Conservation (phyloP, 2,797 vertebrate species). For the Lithobates pipiens region DNA sequence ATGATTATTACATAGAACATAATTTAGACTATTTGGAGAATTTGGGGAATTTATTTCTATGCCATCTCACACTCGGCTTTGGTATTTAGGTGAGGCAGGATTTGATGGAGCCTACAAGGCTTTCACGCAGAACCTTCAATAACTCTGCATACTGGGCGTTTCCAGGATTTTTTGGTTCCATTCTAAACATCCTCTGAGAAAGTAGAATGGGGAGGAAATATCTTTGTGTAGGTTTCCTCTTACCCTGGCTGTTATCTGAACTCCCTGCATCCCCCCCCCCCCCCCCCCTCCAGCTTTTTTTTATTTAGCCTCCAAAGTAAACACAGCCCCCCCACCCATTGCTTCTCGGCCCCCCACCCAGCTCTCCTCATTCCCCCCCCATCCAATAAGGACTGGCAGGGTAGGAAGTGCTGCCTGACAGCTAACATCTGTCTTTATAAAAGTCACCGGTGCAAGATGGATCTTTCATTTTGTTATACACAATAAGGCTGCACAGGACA, state of each 20-base stretch:
- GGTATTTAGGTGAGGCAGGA: no score
- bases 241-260: background rate
- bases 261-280: background rate
- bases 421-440: background rate
- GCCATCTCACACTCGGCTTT: no score
- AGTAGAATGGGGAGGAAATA: conserved; percentile 12
- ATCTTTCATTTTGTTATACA: background rate
- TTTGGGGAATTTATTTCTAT: no score
- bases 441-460: background rate
- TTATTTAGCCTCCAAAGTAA: conserved; percentile 1
- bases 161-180: background rate
- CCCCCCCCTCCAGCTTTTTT: background rate
- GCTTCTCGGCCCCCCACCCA: background rate
- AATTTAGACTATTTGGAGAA: no score
- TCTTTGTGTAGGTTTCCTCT: conserved; percentile 32
- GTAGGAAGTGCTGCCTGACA: background rate
- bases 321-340: background rate
- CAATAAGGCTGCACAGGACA: background rate
- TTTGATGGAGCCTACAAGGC: background rate
- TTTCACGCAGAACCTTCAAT: background rate
- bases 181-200: conserved; percentile 24
- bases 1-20: no score
- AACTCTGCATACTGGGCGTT: conserved; percentile 16
- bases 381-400: background rate
- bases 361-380: background rate